These are phyloP conservation scores for Drosophila varians DNA, from an alignment of 1,140 invertebrate species.

Conservation along the genomic window DNA sequence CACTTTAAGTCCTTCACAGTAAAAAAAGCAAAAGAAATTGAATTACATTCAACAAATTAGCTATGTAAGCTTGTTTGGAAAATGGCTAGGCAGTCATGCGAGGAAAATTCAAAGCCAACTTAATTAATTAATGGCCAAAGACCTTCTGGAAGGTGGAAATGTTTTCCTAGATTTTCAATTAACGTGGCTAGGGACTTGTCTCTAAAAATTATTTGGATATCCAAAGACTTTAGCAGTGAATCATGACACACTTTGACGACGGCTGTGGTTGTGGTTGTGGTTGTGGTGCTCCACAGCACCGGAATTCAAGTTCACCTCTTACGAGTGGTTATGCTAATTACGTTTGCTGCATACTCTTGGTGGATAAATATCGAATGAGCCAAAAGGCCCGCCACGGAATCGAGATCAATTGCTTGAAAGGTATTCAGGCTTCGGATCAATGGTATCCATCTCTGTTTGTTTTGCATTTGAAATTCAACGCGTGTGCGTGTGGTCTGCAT, in stretches of 20 bases:
- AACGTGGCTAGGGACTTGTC: neutral
- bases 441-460: neutral
- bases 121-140: no score
- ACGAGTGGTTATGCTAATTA: conserved; percentile 65
- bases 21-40: no score
- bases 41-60: no score
- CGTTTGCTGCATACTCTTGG: conserved; percentile 29
- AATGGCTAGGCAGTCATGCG: no score
- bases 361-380: neutral
- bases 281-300: conserved; percentile 29
- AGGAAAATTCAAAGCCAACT: no score
- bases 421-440: conserved; percentile 22
- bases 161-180: neutral
- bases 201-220: neutral
- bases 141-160: no score
- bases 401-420: conserved; percentile 20
- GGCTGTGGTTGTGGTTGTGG: conserved; percentile 15
- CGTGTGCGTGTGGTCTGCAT: neutral
- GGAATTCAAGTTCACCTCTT: conserved; percentile 72
- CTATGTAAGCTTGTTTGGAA: no score
- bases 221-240: conserved; percentile 40
- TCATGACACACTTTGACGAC: conserved; percentile 66
- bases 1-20: no score
- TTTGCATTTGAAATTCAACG: neutral
- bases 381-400: neutral